Percentiles rank a stretch among this genome's conserved stretches.
phyloP scores from a whole-genome alignment of 2,888 invertebrate species.

The Agrochola lota region DNA sequence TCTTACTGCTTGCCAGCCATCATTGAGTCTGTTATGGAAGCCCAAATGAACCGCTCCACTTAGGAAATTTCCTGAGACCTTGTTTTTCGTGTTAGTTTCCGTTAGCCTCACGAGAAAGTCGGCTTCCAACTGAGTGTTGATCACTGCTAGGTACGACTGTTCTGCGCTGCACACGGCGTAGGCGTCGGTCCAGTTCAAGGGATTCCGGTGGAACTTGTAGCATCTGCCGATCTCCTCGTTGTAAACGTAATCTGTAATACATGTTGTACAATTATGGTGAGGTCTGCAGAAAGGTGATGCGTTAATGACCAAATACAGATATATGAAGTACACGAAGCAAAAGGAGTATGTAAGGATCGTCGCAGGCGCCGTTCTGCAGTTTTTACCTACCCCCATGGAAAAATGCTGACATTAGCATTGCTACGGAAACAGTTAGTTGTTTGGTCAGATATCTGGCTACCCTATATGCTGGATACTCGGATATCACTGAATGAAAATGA shows the following conservation, averaged over 20 bases:
- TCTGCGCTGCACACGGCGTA: slow-evolving; percentile 77
- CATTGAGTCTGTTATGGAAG: slow-evolving; percentile 68
- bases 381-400: too few species aligned
- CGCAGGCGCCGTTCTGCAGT: too few species aligned
- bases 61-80: slow-evolving; percentile 14
- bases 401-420: too few species aligned
- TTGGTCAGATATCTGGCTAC: too few species aligned
- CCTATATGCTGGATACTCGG: too few species aligned
- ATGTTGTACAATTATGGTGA: neutral
- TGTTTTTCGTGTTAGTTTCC: slow-evolving; percentile 4
- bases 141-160: slow-evolving; percentile 78
- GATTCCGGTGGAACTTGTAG: slow-evolving; percentile 81
- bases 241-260: slow-evolving; percentile 77
- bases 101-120: slow-evolving; percentile 49
- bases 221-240: slow-evolving; percentile 73
- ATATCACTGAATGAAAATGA: neutral
- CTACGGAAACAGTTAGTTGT: neutral
- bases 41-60: slow-evolving; percentile 68
- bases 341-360: neutral
- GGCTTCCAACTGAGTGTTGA: slow-evolving; percentile 70
- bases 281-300: neutral
- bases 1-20: slow-evolving; percentile 75
- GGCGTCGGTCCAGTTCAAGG: slow-evolving; percentile 80
- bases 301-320: neutral
- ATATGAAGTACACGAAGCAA: neutral